Conservation (phyloP, 2,113 vertebrate genomes). For the Speoplatyrhinus poulsoni region DNA sequence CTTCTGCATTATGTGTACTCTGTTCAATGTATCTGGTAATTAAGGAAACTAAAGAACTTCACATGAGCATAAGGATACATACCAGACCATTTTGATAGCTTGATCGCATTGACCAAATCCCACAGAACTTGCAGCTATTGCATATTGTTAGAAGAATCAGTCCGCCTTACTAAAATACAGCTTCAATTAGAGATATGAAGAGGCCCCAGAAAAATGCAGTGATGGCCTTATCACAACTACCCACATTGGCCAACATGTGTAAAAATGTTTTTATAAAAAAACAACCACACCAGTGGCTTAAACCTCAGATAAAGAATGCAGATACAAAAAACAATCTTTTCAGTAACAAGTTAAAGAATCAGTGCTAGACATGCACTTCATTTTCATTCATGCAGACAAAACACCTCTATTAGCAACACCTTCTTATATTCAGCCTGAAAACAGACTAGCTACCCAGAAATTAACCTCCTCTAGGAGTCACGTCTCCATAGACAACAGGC, state of each 20-base stretch:
- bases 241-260: no score
- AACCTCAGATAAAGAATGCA: no score
- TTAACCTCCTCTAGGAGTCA: conserved; percentile 9
- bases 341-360: no score
- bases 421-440: conserved; percentile 17
- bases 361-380: no score
- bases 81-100: conserved; percentile 44
- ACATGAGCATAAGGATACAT: conserved; percentile 53
- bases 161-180: conserved; percentile 30
- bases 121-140: conserved; percentile 28
- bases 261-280: no score
- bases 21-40: conserved; percentile 54
- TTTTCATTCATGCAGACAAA: background rate
- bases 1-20: conserved; percentile 42
- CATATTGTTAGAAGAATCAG: conserved; percentile 36
- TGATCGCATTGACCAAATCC: conserved; percentile 52
- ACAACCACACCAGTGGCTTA: no score
- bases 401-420: conserved; percentile 13
- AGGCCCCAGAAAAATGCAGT: background rate
- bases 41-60: conserved; percentile 56
- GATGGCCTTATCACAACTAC: no score
- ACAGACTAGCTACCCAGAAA: conserved; percentile 19
- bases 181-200: conserved; percentile 40
- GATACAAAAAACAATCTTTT: no score
- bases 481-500: conserved; percentile 17